Percentiles rank a stretch among this genome's conserved stretches.
Conservation (phyloP, 2,113 vertebrate species). For the Sialia sialis region DNA sequence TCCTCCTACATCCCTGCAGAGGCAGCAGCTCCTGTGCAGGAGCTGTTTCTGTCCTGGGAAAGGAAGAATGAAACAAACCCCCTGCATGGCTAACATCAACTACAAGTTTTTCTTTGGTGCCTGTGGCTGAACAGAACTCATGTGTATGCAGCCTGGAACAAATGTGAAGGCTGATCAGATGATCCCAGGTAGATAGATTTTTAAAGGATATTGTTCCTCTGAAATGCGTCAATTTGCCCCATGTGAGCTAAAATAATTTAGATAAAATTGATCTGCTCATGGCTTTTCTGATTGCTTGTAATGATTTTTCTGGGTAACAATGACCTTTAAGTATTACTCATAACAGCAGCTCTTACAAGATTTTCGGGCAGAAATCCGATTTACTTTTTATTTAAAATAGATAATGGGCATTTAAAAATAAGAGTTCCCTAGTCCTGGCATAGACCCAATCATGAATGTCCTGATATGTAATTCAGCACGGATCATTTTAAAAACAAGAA, state of each 20-base stretch:
- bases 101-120: background rate
- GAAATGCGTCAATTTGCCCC: background rate
- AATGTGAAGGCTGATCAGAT: background rate
- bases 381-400: slow-evolving; percentile 17
- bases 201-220: background rate
- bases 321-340: background rate
- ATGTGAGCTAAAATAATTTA: background rate
- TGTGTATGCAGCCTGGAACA: background rate
- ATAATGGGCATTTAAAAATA: background rate
- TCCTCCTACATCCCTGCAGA: background rate
- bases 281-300: background rate
- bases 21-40: background rate
- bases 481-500: slow-evolving; percentile 46
- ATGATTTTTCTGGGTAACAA: background rate
- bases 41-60: background rate
- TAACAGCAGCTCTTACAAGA: background rate
- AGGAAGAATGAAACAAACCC: background rate
- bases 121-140: background rate
- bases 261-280: background rate
- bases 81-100: background rate
- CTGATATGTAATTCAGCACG: background rate
- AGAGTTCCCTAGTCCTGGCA: background rate
- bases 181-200: background rate
- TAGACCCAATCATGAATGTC: background rate
- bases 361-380: background rate